Base-by-base conservation (phyloP, 2,113 vertebrate genomes). In the Octodon degus region DNA sequence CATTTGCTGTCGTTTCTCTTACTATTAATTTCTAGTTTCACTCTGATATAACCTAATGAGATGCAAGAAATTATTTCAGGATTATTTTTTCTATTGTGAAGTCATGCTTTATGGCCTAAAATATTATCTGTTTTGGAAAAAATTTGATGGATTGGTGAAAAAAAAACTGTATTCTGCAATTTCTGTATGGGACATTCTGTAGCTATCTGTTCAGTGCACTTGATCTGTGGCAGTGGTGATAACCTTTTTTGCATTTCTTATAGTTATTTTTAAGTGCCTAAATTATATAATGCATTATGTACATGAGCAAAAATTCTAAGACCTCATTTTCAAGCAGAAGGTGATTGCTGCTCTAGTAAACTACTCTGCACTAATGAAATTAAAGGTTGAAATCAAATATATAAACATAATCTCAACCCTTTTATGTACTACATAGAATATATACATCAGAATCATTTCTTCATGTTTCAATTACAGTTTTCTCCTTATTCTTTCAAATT, bases 371-470 rank as follows among this genome's bases (percentile, higher is more conserved):
- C 13, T 76, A 84, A 40, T 62, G 32, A 83, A 84, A 68, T 47
- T 63, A 86, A 85, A 80, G 70, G 43, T 72, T 25, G 27, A 91
- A 74, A 43, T 47, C 27, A 76, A 81, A 74, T 90, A 65, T 20
- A n/a, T 32, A 3, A 20, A 32, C n/a, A 30, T n/a, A 50, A 63
- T 6, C 20, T 58, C 58, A 58, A 58, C 5, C 19, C 10, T 6
- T 60, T 60, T 60, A 60, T 60, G 60, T 24, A 62, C 19, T 58
- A 5, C 34, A 90, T 60, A 80, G 3, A 27, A 80, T 65, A 92
- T 43, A 89, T 79, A 86, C 5, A 77, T 58, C 32, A 81, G 43
- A 93, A 70, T 82, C 13, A 93, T 91, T 89, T 58, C 6, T 81
- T 50, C 50, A 50, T 10, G 3, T 91, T 84, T 94, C 7, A 47